phyloP scores from a whole-genome alignment of 2,888 invertebrate species.

The Omphaloscelis lunosa region DNA sequence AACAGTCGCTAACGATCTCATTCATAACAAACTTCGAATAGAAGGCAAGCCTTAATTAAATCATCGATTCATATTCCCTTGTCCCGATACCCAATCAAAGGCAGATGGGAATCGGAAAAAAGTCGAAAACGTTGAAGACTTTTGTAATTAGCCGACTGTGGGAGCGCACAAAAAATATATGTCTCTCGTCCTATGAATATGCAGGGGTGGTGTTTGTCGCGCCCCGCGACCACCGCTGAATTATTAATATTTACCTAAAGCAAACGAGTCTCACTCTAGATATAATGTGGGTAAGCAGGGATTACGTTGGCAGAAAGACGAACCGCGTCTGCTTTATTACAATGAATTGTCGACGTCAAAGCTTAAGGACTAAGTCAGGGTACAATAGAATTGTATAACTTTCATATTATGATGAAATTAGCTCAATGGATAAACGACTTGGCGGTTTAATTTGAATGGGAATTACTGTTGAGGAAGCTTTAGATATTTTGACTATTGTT shows the following conservation, averaged over 20 bases:
- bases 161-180: constrained; percentile 66
- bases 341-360: constrained; percentile 62
- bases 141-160: constrained; percentile 72
- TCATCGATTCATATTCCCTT: constrained; percentile 78
- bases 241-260: constrained; percentile 75
- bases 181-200: constrained; percentile 71
- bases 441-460: constrained; percentile 52
- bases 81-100: constrained; percentile 71
- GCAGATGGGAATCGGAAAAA: constrained; percentile 70
- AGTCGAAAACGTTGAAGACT: constrained; percentile 76
- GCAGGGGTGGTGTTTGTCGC: constrained; percentile 68
- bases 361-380: constrained; percentile 47
- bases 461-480: constrained; percentile 25
- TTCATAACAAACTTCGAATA: constrained; percentile 67
- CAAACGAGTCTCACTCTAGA: constrained; percentile 64
- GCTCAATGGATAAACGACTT: constrained; percentile 54
- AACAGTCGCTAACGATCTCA: constrained; percentile 67
- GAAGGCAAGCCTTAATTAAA: constrained; percentile 74
- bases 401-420: constrained; percentile 58
- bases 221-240: constrained; percentile 69
- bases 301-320: constrained; percentile 62
- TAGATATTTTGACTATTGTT: constrained; percentile 21
- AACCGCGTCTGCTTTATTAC: constrained; percentile 58
- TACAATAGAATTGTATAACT: constrained; percentile 64
- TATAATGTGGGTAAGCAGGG: constrained; percentile 63